Conservation (phyloP, 2,113 vertebrate genomes). For the Eudyptes chrysolophus region DNA sequence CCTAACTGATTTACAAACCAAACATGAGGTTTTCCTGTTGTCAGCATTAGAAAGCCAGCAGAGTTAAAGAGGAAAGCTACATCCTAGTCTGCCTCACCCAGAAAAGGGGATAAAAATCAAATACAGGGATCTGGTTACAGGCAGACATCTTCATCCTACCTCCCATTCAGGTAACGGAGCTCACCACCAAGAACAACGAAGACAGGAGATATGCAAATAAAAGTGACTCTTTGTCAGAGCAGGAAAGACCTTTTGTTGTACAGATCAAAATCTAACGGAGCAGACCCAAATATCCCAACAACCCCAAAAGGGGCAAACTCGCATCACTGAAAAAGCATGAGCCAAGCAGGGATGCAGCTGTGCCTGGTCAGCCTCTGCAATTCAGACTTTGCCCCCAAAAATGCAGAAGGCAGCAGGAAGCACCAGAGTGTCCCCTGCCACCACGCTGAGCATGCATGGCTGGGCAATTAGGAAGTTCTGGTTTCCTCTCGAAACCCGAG, state of each 20-base stretch:
- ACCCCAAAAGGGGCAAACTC: neutral
- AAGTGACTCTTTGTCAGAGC: neutral
- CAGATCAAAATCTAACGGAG: neutral
- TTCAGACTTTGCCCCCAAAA: neutral
- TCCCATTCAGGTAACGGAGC: fast-evolving
- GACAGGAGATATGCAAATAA: neutral
- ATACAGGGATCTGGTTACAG: neutral
- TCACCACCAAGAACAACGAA: neutral
- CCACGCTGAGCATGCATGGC: fast-evolving
- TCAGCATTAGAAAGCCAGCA: neutral
- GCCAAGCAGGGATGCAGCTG: neutral
- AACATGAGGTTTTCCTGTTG: neutral
- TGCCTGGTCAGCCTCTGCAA: neutral
- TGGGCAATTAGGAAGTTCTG: neutral
- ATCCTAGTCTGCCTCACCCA: neutral
- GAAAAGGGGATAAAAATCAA: neutral
- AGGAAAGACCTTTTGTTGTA: neutral
- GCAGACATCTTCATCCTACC: neutral
- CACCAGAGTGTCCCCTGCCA: neutral
- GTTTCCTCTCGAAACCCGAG: neutral
- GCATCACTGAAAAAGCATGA: neutral
- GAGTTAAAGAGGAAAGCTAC: neutral
- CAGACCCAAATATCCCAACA: neutral
- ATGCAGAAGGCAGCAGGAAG: neutral
- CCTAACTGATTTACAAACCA: neutral